Evolutionary conservation across 2,888 invertebrate species (phyloP).

Genomic region (Celastrina argiolus): DNA sequence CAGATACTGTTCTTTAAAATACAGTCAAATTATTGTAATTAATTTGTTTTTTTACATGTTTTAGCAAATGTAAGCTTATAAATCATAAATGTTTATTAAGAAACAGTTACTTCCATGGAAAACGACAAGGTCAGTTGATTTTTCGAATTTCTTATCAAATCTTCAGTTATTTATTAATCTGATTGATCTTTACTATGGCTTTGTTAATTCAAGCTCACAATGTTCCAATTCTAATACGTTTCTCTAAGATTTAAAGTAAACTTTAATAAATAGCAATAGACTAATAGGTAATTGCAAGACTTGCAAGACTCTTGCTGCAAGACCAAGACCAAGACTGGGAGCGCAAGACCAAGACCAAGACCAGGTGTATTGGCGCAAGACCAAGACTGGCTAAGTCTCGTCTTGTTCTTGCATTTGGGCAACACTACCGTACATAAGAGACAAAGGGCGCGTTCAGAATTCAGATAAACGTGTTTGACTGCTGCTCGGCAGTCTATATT

Average conservation of each 20-base stretch:
- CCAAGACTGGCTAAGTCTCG: too few relatives aligned
- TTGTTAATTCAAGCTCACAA: slow-evolving; percentile 27
- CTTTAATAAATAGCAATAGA: too few relatives aligned
- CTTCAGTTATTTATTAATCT: slow-evolving; percentile 28
- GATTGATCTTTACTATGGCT: slow-evolving; percentile 28
- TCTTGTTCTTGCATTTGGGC: too few relatives aligned
- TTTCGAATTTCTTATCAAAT: slow-evolving; percentile 28
- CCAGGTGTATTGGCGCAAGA: too few relatives aligned
- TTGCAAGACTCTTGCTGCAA: too few relatives aligned
- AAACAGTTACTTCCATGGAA: slow-evolving; percentile 28
- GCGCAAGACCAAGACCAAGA: slow-evolving; percentile 28
- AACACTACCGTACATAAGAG: too few relatives aligned
- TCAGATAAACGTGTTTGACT: too few relatives aligned
- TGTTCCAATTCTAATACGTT: slow-evolving; percentile 25
- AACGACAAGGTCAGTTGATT: slow-evolving; percentile 27
- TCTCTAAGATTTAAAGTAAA: slow-evolving; percentile 27
- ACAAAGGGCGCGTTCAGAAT: too few relatives aligned
- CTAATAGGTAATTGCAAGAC: too few relatives aligned
- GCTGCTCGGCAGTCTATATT: too few relatives aligned
- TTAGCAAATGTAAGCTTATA: slow-evolving; percentile 28
- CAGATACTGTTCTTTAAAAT: slow-evolving; percentile 15
- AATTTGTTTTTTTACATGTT: slow-evolving; percentile 20
- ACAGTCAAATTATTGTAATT: slow-evolving; percentile 18
- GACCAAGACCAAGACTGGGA: neutral
- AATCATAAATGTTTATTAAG: slow-evolving; percentile 29